Conservation (phyloP, 23 tunicate genomes). For the Halocynthia aurantium region DNA sequence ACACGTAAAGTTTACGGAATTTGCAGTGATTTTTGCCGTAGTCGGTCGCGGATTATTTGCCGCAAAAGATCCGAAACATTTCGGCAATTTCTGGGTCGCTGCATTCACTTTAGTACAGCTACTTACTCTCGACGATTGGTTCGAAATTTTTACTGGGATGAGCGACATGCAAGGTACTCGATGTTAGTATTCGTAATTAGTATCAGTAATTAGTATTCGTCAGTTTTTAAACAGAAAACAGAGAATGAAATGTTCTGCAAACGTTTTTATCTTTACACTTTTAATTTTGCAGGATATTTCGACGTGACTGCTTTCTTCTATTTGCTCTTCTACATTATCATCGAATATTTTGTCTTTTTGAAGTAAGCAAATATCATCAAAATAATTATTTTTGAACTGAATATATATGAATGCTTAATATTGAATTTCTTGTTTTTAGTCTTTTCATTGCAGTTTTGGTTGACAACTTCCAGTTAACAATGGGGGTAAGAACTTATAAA, state of each 20-base stretch:
- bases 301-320: conserved; percentile 70
- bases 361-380: conserved; percentile 41
- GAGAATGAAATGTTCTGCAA: neutral
- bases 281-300: conserved; percentile 54
- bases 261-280: neutral
- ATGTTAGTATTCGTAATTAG: no score
- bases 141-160: conserved; percentile 85
- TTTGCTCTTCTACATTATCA: conserved; percentile 64
- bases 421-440: conserved; percentile 29
- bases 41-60: conserved; percentile 80
- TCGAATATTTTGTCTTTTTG: conserved; percentile 82
- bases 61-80: conserved; percentile 43
- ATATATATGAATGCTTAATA: neutral
- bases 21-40: conserved; percentile 80
- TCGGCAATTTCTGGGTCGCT: conserved; percentile 66
- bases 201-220: no score
- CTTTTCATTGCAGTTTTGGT: conserved; percentile 88
- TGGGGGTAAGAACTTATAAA: conserved; percentile 34
- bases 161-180: conserved; percentile 64
- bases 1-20: neutral
- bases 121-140: conserved; percentile 85
- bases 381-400: neutral
- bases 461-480: conserved; percentile 84
- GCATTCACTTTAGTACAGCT: conserved; percentile 74
- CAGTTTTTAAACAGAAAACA: neutral